Percentiles rank a stretch among this genome's conserved stretches.
phyloP scores from a whole-genome alignment of 2,888 invertebrate genomes.

The Ctenicera cuprea region DNA sequence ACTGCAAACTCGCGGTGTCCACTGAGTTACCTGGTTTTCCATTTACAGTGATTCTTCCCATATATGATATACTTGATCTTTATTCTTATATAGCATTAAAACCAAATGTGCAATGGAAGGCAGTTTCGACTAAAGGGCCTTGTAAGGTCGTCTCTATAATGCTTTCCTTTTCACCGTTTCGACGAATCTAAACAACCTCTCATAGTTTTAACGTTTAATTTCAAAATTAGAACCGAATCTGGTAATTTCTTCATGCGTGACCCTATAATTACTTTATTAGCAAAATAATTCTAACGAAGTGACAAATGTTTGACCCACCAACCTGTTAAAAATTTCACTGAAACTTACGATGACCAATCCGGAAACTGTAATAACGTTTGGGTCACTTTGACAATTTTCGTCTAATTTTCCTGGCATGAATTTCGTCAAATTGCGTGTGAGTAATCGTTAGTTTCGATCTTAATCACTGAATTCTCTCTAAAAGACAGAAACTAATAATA shows the following conservation, averaged over 20 bases:
- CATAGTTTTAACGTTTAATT: constrained; percentile 42
- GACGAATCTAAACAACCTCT: constrained; percentile 56
- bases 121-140: constrained; percentile 70
- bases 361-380: constrained; percentile 13
- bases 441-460: neutral
- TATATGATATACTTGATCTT: constrained; percentile 74
- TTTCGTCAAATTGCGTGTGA: constrained; percentile 8
- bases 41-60: constrained; percentile 74
- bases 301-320: constrained; percentile 16
- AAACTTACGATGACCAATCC: constrained; percentile 35
- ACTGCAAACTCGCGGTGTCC: constrained; percentile 65
- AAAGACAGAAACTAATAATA: neutral
- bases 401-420: neutral
- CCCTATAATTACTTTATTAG: constrained; percentile 20
- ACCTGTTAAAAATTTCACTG: constrained; percentile 25
- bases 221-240: neutral
- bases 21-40: constrained; percentile 72
- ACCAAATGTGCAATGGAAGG: constrained; percentile 69
- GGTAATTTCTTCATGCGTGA: constrained; percentile 12
- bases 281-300: neutral
- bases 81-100: constrained; percentile 72
- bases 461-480: neutral
- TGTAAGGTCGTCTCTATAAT: constrained; percentile 70
- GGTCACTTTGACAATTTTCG: constrained; percentile 17
- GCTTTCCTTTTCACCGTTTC: constrained; percentile 63